A percentile compares a stretch with the other conserved stretches of the same genome.
Evolutionary conservation across 1,140 invertebrate species (phyloP).

Genomic region (Bombus waltoni): DNA sequence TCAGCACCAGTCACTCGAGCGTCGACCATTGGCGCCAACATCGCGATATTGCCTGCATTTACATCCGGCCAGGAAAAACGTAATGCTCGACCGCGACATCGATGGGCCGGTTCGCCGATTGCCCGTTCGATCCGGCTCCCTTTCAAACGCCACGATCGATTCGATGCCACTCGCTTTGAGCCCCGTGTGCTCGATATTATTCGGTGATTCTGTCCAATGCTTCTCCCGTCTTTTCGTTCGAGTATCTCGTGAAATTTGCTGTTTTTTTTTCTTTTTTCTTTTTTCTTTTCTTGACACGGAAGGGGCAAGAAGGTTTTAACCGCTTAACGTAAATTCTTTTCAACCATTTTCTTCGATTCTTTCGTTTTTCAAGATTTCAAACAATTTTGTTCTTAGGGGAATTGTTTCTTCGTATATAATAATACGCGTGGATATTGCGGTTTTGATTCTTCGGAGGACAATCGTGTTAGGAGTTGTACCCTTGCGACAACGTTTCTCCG

Average conservation of each 20-base stretch:
- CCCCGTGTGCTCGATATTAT: slow-evolving; percentile 14
- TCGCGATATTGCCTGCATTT: slow-evolving; percentile 80
- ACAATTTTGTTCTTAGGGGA: no score
- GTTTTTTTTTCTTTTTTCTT: not conserved
- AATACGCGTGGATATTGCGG: no score
- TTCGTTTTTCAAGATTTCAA: no score
- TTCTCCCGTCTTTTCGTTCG: not conserved
- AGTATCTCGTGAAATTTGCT: not conserved
- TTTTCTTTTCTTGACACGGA: no score
- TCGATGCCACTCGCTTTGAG: not conserved
- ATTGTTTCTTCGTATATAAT: no score
- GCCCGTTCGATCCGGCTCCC: slow-evolving; percentile 15
- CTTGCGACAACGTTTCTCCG: no score
- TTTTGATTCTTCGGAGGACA: no score
- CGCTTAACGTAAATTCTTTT: no score
- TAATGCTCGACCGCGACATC: slow-evolving; percentile 49
- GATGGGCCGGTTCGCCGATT: slow-evolving; percentile 32
- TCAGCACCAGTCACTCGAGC: slow-evolving; percentile 82
- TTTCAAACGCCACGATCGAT: slow-evolving; percentile 24
- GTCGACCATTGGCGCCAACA: slow-evolving; percentile 79
- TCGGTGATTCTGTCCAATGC: not conserved
- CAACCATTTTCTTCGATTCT: no score
- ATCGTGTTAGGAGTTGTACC: no score
- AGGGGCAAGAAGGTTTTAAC: not conserved
- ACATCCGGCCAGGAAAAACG: slow-evolving; percentile 70